Base-by-base conservation (phyloP, 1,140 invertebrate species). In the Papilio glaucus region DNA sequence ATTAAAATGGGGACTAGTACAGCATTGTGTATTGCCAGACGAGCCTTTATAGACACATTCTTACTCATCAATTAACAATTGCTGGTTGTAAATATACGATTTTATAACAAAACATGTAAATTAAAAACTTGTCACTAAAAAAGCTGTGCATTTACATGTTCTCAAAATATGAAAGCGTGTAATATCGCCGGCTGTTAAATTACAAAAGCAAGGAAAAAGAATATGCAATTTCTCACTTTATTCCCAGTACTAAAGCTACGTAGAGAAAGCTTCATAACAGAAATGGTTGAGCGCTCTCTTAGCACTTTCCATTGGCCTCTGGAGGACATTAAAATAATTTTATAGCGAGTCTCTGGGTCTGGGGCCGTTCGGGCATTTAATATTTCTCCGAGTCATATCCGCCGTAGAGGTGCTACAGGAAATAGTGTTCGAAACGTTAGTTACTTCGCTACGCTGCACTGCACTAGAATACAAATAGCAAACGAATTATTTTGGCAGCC, bases 211-310 rank as follows among this genome's bases (percentile, higher is more conserved):
- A 53, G 21, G 21, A 53, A 53, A 53, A 24, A 49, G n/a, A 49
- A 53, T 53, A 18, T 4, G 21, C 49, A 12, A 53, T 24, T 82
- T 72, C 82, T 77, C 74, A 75, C 81, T 84, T 78, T 74, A 77
- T 74, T 77, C 77, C 77, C 76, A 76, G 73, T 75, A 83, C 77
- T 85, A 77, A 72, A 76, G 72, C 49, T 77, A n/a, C n/a, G n/a
- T n/a, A n/a, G 77, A 79, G 78, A 85, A 75, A 83, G 77, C 81
- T 82, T 80, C 77, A 84, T 88, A 84, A 83, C 79, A 85, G 82
- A 86, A 83, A 82, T 77, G 77, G 77, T 80, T 83, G 62, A 79
- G 82, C 81, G 79, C 81, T 77, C 71, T 73, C 76, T 80, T 72
- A 61, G 62, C 78, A 82, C 72, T 77, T 70, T 68, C 73, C 57